A percentile compares a stretch with the other conserved stretches of the same genome.
Evolutionary conservation across 1,140 invertebrate genomes (phyloP).

Genomic region (Plutomurus gul): DNA sequence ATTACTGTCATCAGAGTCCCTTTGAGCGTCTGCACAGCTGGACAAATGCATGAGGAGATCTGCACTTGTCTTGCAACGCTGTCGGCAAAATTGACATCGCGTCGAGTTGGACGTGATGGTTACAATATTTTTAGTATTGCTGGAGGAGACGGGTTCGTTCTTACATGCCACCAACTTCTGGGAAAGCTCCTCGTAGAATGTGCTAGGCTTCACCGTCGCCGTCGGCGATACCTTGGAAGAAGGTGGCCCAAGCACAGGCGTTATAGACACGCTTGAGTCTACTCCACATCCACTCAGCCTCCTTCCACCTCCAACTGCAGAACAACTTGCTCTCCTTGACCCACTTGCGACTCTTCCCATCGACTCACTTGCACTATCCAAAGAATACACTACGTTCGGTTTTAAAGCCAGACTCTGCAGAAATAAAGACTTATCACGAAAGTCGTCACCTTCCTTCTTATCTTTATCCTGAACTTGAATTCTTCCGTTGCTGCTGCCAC

Average conservation of each 20-base stretch:
- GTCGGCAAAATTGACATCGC: conserved; percentile 81
- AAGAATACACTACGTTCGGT: conserved; percentile 37
- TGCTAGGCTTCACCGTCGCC: not conserved
- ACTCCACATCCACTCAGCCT: not conserved
- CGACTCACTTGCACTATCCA: not conserved
- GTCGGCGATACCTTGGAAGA: not conserved
- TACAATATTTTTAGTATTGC: conserved; percentile 45
- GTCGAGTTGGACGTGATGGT: conserved; percentile 61
- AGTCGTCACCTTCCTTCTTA: not conserved
- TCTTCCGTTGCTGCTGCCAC: not conserved
- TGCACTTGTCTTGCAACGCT: conserved; percentile 77
- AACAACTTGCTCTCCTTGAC: conserved; percentile 26
- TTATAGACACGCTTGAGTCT: conserved; percentile 1
- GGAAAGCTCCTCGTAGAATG: conserved; percentile 25
- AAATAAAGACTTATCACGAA: conserved; percentile 58
- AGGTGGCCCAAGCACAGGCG: not conserved
- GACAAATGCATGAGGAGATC: conserved; percentile 75
- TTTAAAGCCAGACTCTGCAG: conserved; percentile 56
- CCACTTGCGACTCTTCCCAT: not conserved
- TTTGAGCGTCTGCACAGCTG: conserved; percentile 62
- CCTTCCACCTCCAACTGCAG: not conserved
- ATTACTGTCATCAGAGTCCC: conserved; percentile 56
- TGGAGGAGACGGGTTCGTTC: not conserved
- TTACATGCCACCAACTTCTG: conserved; percentile 39
- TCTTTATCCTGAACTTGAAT: not conserved